Percentiles rank a stretch among this genome's conserved stretches.
phyloP scores from a whole-genome alignment of 2,797 vertebrate species.

The Clarias laeviceps region DNA sequence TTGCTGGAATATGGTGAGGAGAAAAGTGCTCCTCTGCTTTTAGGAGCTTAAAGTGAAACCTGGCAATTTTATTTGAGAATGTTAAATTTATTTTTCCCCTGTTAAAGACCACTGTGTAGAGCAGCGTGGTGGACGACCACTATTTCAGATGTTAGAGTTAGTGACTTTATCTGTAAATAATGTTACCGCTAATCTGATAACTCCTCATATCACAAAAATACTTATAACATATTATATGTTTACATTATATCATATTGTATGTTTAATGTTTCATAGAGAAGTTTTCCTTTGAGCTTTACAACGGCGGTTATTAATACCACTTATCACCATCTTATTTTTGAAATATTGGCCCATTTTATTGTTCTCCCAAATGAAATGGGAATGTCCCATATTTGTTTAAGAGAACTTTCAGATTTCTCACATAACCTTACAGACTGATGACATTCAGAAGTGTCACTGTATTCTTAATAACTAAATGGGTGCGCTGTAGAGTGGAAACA shows the following conservation, averaged over 20 bases:
- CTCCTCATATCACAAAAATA: background rate
- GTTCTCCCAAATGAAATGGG: constrained; percentile 46
- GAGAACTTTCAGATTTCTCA: background rate
- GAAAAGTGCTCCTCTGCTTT: background rate
- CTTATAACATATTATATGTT: too few relatives aligned
- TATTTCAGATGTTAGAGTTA: background rate
- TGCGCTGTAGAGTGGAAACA: constrained; percentile 17
- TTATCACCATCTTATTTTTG: constrained; percentile 18
- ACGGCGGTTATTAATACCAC: constrained; percentile 51
- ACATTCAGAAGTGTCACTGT: background rate
- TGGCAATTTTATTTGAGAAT: background rate
- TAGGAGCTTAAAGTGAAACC: background rate
- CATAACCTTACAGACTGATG: background rate
- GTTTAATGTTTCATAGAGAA: background rate
- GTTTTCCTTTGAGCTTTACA: constrained; percentile 13
- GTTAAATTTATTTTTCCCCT: background rate
- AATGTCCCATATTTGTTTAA: constrained; percentile 58
- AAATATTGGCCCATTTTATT: constrained; percentile 59
- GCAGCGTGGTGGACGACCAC: background rate
- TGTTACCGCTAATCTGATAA: background rate
- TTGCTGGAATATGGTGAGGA: background rate
- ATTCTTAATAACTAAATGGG: constrained; percentile 18
- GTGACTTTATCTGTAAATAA: background rate
- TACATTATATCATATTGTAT: too few relatives aligned
- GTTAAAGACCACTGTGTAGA: background rate